A percentile compares a stretch with the other conserved stretches of the same genome.
These are phyloP conservation scores for Poecilobothrus nobilitatus DNA, from an alignment of 2,888 invertebrate species.

Conservation along the genomic window DNA sequence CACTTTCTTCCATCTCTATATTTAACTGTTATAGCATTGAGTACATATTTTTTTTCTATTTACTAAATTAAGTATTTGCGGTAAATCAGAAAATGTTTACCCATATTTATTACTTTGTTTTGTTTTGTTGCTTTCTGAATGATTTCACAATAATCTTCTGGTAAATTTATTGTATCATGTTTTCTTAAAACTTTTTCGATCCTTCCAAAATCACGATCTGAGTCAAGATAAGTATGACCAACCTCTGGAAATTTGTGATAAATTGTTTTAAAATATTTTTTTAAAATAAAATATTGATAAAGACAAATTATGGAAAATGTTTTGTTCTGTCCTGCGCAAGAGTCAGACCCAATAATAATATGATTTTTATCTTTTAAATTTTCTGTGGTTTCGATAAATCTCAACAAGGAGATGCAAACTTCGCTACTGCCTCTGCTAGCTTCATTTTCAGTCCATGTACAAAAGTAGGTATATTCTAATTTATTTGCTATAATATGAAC, in stretches of 20 bases:
- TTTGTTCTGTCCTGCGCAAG: conserved; percentile 2
- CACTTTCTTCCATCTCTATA: neutral
- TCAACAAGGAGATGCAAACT: neutral
- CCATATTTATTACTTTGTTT: neutral
- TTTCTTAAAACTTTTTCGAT: neutral
- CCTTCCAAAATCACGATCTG: neutral
- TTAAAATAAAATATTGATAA: neutral
- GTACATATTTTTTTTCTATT: neutral
- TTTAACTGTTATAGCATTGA: neutral
- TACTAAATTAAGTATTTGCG: neutral
- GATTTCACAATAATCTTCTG: neutral
- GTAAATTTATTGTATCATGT: neutral
- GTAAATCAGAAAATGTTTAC: neutral
- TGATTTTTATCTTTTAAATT: neutral
- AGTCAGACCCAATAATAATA: neutral
- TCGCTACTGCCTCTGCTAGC: neutral
- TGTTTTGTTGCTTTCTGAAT: neutral
- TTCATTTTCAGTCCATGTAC: neutral
- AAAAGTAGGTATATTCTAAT: neutral
- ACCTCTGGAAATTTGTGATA: neutral
- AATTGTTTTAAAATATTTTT: too few species aligned
- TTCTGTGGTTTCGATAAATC: neutral
- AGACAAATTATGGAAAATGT: neutral
- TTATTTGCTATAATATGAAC: neutral
- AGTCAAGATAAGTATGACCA: neutral